Conservation (phyloP, 2,113 vertebrate species). For the Aspiorhynchus laticeps region DNA sequence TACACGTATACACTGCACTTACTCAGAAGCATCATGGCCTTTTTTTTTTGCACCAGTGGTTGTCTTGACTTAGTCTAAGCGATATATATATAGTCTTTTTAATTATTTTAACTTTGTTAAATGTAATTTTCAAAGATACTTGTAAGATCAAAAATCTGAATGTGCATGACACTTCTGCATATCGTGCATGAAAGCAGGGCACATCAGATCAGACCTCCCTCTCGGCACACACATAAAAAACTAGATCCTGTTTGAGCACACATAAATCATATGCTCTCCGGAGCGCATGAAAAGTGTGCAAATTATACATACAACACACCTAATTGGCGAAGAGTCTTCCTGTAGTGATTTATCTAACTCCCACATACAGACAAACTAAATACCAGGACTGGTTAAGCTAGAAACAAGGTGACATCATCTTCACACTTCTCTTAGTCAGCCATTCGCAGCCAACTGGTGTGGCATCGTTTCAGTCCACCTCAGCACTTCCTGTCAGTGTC, state of each 20-base stretch:
- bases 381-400: slow-evolving; percentile 21
- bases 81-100: neutral
- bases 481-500: slow-evolving; percentile 40
- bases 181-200: neutral
- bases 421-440: slow-evolving; percentile 37
- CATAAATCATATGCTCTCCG: neutral
- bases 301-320: slow-evolving; percentile 27
- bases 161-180: neutral
- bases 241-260: neutral
- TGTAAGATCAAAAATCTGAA: neutral
- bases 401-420: slow-evolving; percentile 49
- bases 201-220: slow-evolving; percentile 9
- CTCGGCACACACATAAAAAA: neutral
- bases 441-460: slow-evolving; percentile 35
- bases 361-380: neutral
- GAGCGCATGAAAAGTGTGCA: neutral
- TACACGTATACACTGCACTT: neutral
- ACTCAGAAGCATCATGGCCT: neutral
- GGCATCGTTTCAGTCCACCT: slow-evolving; percentile 45
- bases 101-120: neutral
- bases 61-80: neutral
- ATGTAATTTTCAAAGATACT: neutral
- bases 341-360: neutral
- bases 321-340: neutral
- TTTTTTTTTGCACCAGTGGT: neutral